These are phyloP conservation scores for Leptinotarsa undecemlineata DNA, from an alignment of 1,140 invertebrate species.

Conservation along the genomic window DNA sequence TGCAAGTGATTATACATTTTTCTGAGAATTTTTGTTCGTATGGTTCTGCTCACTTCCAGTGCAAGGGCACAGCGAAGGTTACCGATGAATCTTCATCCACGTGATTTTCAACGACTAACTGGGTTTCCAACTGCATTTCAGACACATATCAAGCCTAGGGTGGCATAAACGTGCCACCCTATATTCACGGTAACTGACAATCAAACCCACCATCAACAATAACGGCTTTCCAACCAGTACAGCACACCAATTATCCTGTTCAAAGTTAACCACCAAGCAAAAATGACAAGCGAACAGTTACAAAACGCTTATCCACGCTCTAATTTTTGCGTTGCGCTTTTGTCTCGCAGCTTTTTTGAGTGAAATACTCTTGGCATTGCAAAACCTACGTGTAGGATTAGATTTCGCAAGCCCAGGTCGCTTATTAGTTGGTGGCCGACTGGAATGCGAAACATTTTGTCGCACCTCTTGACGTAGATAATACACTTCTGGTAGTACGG, in stretches of 20 bases:
- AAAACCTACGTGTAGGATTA: conserved; percentile 5
- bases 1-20: no score
- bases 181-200: no score
- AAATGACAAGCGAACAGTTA: conserved; percentile 3
- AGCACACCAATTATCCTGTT: background rate
- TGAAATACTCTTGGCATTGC: conserved; percentile 2
- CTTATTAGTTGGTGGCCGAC: background rate
- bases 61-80: no score
- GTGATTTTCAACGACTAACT: no score
- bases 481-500: background rate
- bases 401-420: conserved; percentile 4
- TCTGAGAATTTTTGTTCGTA: no score
- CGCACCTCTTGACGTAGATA: conserved; percentile 1
- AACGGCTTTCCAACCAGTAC: no score
- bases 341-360: conserved; percentile 5
- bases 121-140: no score
- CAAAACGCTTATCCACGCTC: conserved; percentile 2
- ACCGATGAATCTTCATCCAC: no score
- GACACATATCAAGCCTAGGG: no score
- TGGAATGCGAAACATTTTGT: background rate
- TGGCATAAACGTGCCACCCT: no score
- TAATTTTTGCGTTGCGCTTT: background rate
- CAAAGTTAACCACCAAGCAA: background rate
- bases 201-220: no score
- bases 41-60: no score